A percentile compares a stretch with the other conserved stretches of the same genome.
Conservation (phyloP, 2,113 vertebrate species). For the Furnarius figulus region DNA sequence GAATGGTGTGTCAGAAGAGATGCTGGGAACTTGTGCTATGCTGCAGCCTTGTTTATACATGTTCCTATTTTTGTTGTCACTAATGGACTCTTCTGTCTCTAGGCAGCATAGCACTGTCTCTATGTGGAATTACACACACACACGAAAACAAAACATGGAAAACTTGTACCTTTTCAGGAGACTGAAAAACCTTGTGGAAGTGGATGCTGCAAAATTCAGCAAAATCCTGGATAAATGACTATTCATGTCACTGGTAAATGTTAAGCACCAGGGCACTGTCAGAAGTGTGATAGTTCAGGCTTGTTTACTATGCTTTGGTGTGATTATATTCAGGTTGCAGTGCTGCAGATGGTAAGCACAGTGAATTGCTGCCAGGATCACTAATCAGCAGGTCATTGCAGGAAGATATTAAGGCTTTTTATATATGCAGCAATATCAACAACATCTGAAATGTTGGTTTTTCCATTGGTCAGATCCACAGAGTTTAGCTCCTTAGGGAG, state of each 20-base stretch:
- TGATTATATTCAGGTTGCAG: too few relatives aligned
- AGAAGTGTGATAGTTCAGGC: background rate
- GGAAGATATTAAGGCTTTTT: background rate
- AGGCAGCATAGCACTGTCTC: background rate
- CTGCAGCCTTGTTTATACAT: background rate
- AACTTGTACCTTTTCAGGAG: background rate
- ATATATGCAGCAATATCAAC: background rate
- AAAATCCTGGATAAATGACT: background rate
- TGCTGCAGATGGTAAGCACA: background rate
- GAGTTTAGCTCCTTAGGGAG: background rate
- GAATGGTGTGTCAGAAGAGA: background rate
- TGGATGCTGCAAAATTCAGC: background rate
- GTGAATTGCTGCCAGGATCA: background rate
- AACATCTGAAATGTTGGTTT: background rate
- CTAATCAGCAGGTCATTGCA: background rate
- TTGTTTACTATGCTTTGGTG: background rate
- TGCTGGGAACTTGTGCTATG: background rate
- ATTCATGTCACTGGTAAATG: background rate
- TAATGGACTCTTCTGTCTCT: background rate
- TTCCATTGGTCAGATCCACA: background rate
- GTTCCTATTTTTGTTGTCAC: background rate
- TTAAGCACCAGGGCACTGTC: background rate
- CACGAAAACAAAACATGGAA: background rate
- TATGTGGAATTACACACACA: background rate
- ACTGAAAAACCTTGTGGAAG: background rate